Percentiles rank a stretch among this genome's conserved stretches.
Evolutionary conservation across 2,113 vertebrate species (phyloP).

Genomic region (Peucedramus taeniatus): DNA sequence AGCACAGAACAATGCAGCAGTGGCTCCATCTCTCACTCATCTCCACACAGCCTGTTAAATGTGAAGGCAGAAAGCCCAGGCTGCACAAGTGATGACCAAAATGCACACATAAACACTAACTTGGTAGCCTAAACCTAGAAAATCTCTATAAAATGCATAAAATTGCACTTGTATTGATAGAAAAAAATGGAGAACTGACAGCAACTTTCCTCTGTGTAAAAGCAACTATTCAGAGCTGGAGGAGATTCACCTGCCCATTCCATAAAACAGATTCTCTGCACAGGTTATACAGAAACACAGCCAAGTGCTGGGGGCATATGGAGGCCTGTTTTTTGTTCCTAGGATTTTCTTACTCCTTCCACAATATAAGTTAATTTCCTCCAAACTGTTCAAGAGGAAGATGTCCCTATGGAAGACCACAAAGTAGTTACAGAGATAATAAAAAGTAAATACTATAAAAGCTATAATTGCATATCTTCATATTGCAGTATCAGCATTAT

Average conservation of each 20-base stretch:
- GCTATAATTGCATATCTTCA: background rate
- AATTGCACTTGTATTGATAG: background rate
- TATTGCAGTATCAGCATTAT: background rate
- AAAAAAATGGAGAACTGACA: background rate
- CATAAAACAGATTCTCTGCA: background rate
- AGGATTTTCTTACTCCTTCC: background rate
- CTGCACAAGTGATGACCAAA: background rate
- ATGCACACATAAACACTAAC: background rate
- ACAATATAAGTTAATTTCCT: background rate
- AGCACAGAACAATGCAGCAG: background rate
- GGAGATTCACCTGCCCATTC: background rate
- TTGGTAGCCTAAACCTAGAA: background rate
- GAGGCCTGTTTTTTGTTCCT: background rate
- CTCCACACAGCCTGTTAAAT: background rate
- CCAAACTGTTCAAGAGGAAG: background rate
- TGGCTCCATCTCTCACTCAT: background rate
- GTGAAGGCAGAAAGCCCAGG: background rate
- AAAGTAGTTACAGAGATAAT: background rate
- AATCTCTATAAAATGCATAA: background rate
- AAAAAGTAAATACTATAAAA: background rate
- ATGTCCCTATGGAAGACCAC: background rate
- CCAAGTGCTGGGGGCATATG: background rate
- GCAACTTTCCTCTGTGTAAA: background rate
- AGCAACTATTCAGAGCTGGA: background rate
- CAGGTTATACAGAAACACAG: background rate